These are phyloP conservation scores for Eulithis prunata DNA, from an alignment of 2,888 invertebrate species.

Conservation along the genomic window DNA sequence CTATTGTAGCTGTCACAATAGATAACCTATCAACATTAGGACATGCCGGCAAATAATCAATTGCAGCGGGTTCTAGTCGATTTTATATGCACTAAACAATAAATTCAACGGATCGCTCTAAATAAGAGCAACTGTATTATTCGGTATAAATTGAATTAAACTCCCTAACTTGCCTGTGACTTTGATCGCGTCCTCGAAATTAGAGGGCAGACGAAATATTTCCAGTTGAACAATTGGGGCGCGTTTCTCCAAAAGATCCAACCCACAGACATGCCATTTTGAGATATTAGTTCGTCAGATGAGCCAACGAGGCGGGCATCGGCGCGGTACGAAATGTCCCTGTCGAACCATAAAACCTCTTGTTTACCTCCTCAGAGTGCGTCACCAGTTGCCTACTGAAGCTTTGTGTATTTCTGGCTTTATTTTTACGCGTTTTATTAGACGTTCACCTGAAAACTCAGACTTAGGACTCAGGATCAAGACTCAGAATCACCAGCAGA, in stretches of 20 bases:
- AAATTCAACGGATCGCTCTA: slow-evolving; percentile 6
- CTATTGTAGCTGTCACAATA: slow-evolving; percentile 15
- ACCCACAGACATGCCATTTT: slow-evolving; percentile 3
- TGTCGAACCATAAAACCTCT: slow-evolving; percentile 51
- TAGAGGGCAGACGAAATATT: slow-evolving; percentile 50
- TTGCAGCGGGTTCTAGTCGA: slow-evolving; percentile 9
- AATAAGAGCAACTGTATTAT: slow-evolving; percentile 1
- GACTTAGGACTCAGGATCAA: background rate
- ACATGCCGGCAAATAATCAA: slow-evolving; percentile 13
- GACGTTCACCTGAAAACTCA: too few relatives aligned
- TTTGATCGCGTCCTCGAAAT: slow-evolving; percentile 43
- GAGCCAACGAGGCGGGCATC: slow-evolving; percentile 39
- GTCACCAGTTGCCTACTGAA: slow-evolving; percentile 43
- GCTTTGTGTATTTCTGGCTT: slow-evolving; percentile 26
- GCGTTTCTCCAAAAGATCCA: background rate
- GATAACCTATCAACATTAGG: slow-evolving; percentile 18
- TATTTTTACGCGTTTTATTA: background rate
- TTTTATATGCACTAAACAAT: slow-evolving; percentile 11
- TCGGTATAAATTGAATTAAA: slow-evolving; percentile 1
- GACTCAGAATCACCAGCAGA: background rate
- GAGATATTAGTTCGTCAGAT: slow-evolving; percentile 6
- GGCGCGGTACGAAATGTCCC: slow-evolving; percentile 45
- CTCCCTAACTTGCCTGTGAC: slow-evolving; percentile 33
- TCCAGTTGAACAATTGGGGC: slow-evolving; percentile 30
- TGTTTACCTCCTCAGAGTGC: slow-evolving; percentile 54